Evolutionary conservation across 2,888 invertebrate genomes (phyloP), one percentile per base, ranked within the genome.

Genomic region (Melipona bicolor): DNA sequence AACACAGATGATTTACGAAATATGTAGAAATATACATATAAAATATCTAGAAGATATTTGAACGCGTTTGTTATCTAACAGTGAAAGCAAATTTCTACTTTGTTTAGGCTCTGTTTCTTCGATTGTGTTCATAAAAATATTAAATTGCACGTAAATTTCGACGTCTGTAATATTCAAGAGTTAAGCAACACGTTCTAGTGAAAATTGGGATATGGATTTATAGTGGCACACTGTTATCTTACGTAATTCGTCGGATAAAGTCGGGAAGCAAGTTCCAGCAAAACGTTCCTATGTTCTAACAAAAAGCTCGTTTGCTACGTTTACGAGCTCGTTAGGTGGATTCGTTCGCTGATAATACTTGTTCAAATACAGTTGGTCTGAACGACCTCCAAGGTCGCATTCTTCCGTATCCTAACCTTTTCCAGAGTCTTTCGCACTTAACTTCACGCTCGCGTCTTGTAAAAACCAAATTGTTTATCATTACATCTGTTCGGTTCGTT

Each of bases 361-460:
- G 80, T 49, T 74, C 79, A 89, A 89, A 87, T 88, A 87, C 87
- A 86, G 86, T 82, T 84, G 83, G 69, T 50, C 24, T 62, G 49
- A 59, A 82, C 83, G 83, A 74, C 88, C 86, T 84, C 69, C 68
- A 72, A 76, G 62, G 70, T 76, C 78, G 79, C 59, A 71, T 84
- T 78, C 79, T 65, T 67, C 50, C 36, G 27, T 64, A 64, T 65
- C 54, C 67, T 24, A 64, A 64, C 36, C 59, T 59, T 75, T 84
- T 76, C 64, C 59, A 71, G 64, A 54, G 75, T 74, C 52, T 61
- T 15, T 59, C 27, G 52, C 56, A 27, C 50, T 50, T 27, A 21
- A 19, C 27, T 27, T 27, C 27, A 1, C 43, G 5, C 59, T 75
- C n/a, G 6, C 32, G 21, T 21, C 36, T n/a, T 24, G 56, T 70